Evolutionary conservation across 1,140 invertebrate genomes (phyloP).

Genomic region (Bombus haemorrhoidalis): DNA sequence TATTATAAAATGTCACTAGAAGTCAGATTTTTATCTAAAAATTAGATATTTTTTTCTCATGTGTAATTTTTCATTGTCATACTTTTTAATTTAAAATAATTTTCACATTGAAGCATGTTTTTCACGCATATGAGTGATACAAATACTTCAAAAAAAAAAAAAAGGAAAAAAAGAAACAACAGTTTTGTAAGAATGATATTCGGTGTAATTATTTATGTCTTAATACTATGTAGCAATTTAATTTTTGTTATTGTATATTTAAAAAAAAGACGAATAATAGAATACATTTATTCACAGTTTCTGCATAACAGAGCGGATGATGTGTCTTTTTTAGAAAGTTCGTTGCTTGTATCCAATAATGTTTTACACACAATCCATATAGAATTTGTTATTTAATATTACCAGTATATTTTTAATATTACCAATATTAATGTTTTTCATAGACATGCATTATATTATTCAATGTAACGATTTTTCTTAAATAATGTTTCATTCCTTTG

Average conservation of each 20-base stretch:
- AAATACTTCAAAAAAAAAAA: constrained; percentile 12
- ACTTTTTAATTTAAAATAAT: constrained; percentile 38
- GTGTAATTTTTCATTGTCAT: constrained; percentile 34
- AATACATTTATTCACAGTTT: constrained; percentile 41
- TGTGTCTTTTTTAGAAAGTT: neutral
- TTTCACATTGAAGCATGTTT: constrained; percentile 45
- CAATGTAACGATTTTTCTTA: constrained; percentile 31
- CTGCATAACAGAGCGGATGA: neutral
- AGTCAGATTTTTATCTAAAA: constrained; percentile 51
- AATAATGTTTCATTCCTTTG: constrained; percentile 40
- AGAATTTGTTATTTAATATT: constrained; percentile 10
- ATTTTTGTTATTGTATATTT: constrained; percentile 41
- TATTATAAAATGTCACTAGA: constrained; percentile 58
- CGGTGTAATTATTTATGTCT: constrained; percentile 52
- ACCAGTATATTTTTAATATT: constrained; percentile 15
- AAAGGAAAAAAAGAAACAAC: neutral
- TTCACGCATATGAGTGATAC: constrained; percentile 33
- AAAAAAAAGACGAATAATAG: constrained; percentile 16
- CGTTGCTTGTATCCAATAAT: neutral
- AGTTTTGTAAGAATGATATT: constrained; percentile 53
- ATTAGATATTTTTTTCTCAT: neutral
- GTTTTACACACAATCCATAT: neutral
- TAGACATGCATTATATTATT: constrained; percentile 26
- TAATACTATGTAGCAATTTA: constrained; percentile 37
- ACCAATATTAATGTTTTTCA: constrained; percentile 5